phyloP scores from a whole-genome alignment of 30 jellyfish, hydroid and myxozoan species.

The Cassiopea andromeda region DNA sequence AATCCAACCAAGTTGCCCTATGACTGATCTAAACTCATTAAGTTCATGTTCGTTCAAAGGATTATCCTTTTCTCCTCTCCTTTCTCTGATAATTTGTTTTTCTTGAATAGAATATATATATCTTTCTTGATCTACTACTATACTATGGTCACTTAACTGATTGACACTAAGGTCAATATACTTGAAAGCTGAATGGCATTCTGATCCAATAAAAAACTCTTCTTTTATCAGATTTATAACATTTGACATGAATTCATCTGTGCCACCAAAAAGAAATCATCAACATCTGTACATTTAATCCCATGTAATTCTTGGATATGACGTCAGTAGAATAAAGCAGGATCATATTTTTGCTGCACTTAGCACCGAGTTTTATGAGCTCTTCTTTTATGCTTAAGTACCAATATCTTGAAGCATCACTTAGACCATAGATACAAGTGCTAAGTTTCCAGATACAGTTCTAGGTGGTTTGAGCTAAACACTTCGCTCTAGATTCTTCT shows the following conservation, averaged over 20 bases:
- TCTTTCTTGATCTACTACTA: not conserved
- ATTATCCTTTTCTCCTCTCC: not conserved
- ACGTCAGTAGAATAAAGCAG: not conserved
- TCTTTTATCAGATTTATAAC: not conserved
- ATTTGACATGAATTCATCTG: not conserved
- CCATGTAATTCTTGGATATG: not conserved
- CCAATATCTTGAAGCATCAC: not conserved
- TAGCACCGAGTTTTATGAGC: not conserved
- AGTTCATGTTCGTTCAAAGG: not conserved
- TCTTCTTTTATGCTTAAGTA: not conserved
- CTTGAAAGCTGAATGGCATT: not conserved
- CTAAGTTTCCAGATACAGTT: not conserved
- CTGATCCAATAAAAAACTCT: not conserved
- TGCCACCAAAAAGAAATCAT: not conserved
- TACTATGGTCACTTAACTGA: not conserved
- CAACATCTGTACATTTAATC: not conserved
- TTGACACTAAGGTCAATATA: not conserved
- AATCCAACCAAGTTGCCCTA: slow-evolving; percentile 45
- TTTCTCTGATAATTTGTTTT: not conserved
- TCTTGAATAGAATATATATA: not conserved
- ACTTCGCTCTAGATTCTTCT: slow-evolving; percentile 49
- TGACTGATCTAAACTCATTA: slow-evolving; percentile 3
- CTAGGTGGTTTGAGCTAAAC: slow-evolving; percentile 65
- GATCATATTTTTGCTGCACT: not conserved
- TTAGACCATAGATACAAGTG: not conserved